Conservation (phyloP, 2,797 vertebrate genomes). For the Artibeus lituratus region DNA sequence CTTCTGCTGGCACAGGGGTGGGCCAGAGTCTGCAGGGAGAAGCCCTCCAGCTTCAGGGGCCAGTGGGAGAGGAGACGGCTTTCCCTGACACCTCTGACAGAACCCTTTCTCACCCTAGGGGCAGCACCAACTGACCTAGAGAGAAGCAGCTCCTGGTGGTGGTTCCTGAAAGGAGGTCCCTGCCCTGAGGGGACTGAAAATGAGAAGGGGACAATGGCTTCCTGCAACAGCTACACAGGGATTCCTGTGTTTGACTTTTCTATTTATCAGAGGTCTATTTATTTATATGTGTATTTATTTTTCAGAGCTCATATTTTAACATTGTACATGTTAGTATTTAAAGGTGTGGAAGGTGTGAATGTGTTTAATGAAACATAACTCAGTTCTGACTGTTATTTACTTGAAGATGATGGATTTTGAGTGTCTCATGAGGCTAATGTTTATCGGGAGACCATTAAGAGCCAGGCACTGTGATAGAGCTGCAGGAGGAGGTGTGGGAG, state of each 20-base stretch:
- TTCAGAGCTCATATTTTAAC: neutral
- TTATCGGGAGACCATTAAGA: neutral
- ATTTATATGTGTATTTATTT: slow-evolving; percentile 65
- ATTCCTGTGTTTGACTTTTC: neutral
- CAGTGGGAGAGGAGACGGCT: neutral
- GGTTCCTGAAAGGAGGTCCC: neutral
- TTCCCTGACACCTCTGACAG: neutral
- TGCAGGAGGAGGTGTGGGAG: rapidly evolving
- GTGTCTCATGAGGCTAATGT: neutral
- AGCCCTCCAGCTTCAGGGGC: neutral
- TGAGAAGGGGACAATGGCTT: neutral
- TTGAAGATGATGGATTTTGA: neutral
- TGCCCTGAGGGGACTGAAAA: neutral
- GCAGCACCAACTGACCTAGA: neutral
- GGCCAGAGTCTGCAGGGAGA: neutral
- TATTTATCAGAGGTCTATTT: slow-evolving; percentile 11
- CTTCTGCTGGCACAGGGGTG: neutral
- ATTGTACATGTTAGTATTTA: slow-evolving; percentile 45
- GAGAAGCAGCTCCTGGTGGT: neutral
- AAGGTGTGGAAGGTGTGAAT: neutral
- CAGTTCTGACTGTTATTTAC: neutral
- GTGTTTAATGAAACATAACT: neutral
- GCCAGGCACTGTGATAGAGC: neutral
- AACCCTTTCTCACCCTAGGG: neutral
- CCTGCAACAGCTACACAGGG: neutral